Conservation (phyloP, 2,888 invertebrate genomes). For the Leucoptera coffeella region DNA sequence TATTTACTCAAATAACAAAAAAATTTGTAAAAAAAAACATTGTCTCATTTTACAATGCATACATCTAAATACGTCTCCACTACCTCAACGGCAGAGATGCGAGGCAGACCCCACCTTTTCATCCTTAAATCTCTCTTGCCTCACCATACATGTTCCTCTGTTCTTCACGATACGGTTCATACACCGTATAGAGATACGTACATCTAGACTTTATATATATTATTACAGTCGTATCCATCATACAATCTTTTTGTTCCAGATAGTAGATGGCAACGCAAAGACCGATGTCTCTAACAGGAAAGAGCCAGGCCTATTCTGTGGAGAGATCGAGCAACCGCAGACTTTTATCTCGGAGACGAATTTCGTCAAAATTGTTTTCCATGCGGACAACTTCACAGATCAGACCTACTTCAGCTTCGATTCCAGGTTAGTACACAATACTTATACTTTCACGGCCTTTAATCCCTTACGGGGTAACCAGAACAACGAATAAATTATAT, state of each 20-base stretch:
- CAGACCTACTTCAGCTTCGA: slow-evolving; percentile 86
- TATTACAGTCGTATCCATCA: not conserved
- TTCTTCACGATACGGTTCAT: no score
- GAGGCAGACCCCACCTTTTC: no score
- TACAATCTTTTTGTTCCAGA: slow-evolving; percentile 45
- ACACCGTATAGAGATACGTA: no score
- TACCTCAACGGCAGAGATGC: no score
- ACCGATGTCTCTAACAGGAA: slow-evolving; percentile 83
- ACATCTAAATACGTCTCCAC: no score
- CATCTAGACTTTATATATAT: no score
- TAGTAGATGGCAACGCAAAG: slow-evolving; percentile 85
- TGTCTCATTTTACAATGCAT: no score
- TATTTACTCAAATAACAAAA: no score
- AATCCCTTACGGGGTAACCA: not conserved
- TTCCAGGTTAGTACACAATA: slow-evolving; percentile 21
- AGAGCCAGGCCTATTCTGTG: slow-evolving; percentile 87
- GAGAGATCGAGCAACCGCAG: slow-evolving; percentile 89
- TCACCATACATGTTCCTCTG: no score
- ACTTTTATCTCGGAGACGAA: slow-evolving; percentile 93
- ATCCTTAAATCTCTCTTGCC: no score
- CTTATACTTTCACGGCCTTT: not conserved
- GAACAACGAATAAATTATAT: not conserved
- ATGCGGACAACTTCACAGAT: slow-evolving; percentile 89
- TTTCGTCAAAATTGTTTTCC: slow-evolving; percentile 86
- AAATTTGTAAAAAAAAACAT: no score